phyloP scores from a whole-genome alignment of 2,888 invertebrate species.

The Orchesellides sinensis region DNA sequence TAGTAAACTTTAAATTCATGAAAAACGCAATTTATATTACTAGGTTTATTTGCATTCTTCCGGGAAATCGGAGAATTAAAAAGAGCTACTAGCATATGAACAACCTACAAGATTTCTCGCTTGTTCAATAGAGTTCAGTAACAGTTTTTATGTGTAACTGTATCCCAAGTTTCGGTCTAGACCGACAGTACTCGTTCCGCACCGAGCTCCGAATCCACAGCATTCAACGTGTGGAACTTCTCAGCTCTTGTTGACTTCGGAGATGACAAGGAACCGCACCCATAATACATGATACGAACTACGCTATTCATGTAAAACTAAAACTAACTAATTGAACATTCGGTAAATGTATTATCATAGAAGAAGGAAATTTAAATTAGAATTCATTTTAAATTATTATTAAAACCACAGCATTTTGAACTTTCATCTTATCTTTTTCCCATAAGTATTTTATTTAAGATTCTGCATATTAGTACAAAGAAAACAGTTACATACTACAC shows the following conservation, averaged over 20 bases:
- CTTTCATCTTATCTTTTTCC: no score
- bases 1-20: no score
- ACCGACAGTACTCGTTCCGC: slow-evolving; percentile 7
- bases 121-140: not conserved
- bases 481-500: no score
- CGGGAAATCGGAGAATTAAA: not conserved
- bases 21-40: no score
- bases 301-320: no score
- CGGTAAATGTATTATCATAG: no score
- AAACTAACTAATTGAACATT: no score
- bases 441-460: no score
- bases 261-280: slow-evolving; percentile 11
- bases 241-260: not conserved
- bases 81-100: not conserved
- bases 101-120: not conserved
- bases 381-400: no score
- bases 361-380: no score
- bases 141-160: not conserved
- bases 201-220: slow-evolving; percentile 8
- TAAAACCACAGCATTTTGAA: no score
- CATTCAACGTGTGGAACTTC: not conserved
- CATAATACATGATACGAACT: not conserved
- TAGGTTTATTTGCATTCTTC: not conserved
- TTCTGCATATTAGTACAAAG: no score
- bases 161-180: not conserved